Evolutionary conservation across 1,140 invertebrate genomes (phyloP).

Genomic region (Drosophila nigromelanica): DNA sequence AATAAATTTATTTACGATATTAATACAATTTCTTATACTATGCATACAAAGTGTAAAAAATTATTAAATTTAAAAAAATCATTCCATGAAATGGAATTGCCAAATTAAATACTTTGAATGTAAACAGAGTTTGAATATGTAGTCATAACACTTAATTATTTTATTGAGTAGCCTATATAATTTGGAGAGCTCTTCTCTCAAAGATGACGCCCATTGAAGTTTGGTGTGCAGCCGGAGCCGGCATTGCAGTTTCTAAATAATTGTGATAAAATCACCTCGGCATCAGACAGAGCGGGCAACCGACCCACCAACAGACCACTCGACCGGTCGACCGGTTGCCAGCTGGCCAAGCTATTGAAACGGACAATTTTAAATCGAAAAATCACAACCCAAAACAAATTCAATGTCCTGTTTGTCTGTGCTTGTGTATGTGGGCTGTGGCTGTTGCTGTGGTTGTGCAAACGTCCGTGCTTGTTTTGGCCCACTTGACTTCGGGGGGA

Average conservation of each 20-base stretch:
- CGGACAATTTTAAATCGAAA: constrained; percentile 79
- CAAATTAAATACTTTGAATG: neutral
- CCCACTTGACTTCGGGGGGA: constrained; percentile 42
- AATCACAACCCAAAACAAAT: constrained; percentile 81
- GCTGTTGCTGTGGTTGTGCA: constrained; percentile 14
- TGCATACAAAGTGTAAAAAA: too few species aligned
- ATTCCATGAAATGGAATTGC: neutral
- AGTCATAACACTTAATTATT: constrained; percentile 62
- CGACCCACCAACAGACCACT: neutral
- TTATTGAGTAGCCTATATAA: constrained; percentile 62
- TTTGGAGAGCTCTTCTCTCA: constrained; percentile 31
- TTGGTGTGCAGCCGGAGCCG: constrained; percentile 29
- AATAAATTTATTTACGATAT: neutral
- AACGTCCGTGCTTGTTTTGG: constrained; percentile 31
- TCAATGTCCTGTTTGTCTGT: constrained; percentile 75
- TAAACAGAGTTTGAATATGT: neutral
- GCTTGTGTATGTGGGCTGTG: constrained; percentile 20
- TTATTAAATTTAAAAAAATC: neutral
- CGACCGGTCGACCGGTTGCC: constrained; percentile 10
- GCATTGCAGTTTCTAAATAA: constrained; percentile 59
- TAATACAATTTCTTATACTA: neutral
- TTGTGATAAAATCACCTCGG: constrained; percentile 36
- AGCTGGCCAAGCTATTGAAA: constrained; percentile 58
- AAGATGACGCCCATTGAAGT: constrained; percentile 57
- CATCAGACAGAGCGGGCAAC: too few species aligned